phyloP scores from a whole-genome alignment of 2,113 vertebrate species.

The Gymnogyps californianus region DNA sequence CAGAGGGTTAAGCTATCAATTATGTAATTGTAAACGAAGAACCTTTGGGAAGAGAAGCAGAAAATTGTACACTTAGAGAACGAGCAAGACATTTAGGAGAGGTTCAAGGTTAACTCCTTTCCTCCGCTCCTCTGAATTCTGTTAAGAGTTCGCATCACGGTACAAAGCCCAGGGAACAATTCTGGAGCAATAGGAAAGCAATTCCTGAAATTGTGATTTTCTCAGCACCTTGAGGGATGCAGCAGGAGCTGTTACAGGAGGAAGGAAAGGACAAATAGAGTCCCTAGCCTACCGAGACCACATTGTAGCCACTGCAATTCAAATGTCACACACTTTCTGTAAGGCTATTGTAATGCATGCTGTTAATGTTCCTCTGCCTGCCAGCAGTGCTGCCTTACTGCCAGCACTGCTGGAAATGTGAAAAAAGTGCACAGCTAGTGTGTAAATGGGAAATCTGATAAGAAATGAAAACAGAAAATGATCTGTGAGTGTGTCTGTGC shows the following conservation, averaged over 20 bases:
- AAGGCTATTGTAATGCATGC: background rate
- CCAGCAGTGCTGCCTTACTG: no score
- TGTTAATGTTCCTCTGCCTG: background rate
- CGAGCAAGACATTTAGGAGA: constrained; percentile 26
- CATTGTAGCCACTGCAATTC: background rate
- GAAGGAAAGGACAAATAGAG: background rate
- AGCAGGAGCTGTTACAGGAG: background rate
- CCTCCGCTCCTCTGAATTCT: background rate
- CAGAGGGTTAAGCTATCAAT: constrained; percentile 59
- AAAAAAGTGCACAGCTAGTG: background rate
- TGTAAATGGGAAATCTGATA: background rate
- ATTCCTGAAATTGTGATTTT: background rate
- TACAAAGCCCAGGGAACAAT: constrained; percentile 19
- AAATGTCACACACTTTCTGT: background rate
- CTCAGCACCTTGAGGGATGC: background rate
- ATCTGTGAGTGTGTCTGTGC: background rate
- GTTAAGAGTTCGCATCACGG: background rate
- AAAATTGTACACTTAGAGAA: constrained; percentile 51
- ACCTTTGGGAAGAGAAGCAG: constrained; percentile 59
- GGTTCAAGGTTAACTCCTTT: constrained; percentile 60
- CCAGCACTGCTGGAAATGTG: background rate
- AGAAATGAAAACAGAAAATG: background rate
- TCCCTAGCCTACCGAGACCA: background rate
- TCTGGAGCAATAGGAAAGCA: background rate
- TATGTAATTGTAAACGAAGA: constrained; percentile 60